phyloP scores from a whole-genome alignment of 2,888 invertebrate species.

The Horisme vitalbata region DNA sequence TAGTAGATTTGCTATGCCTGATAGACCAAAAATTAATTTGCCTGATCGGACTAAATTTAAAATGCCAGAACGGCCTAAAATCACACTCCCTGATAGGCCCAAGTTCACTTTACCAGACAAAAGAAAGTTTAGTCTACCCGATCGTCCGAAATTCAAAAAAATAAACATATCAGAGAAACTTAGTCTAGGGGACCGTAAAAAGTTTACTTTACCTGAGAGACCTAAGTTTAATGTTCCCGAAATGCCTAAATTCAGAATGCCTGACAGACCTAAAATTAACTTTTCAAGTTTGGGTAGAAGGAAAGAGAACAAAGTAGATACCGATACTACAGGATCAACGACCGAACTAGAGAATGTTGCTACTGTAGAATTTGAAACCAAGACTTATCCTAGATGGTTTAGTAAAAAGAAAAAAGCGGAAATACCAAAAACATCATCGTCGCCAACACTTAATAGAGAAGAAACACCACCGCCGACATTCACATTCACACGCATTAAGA shows the following conservation, averaged over 20 bases:
- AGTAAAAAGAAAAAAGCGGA: conserved; percentile 71
- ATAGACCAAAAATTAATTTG: conserved; percentile 81
- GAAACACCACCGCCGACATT: conserved; percentile 84
- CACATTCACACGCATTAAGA: conserved; percentile 85
- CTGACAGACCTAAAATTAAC: conserved; percentile 84
- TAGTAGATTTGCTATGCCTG: conserved; percentile 78
- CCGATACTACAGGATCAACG: conserved; percentile 63
- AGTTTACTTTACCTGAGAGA: conserved; percentile 84
- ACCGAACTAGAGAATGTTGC: conserved; percentile 69
- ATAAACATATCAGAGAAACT: conserved; percentile 79
- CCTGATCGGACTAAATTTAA: conserved; percentile 80
- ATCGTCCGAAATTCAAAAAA: conserved; percentile 80
- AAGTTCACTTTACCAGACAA: conserved; percentile 82
- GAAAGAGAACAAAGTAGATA: conserved; percentile 65
- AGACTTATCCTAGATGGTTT: conserved; percentile 90
- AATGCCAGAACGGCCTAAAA: conserved; percentile 80
- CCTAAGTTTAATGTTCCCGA: conserved; percentile 81
- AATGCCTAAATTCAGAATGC: conserved; percentile 81
- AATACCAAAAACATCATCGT: conserved; percentile 77
- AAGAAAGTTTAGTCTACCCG: conserved; percentile 86
- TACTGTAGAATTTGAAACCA: conserved; percentile 87
- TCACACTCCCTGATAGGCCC: conserved; percentile 81
- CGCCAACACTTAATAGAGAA: conserved; percentile 76
- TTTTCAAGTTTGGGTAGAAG: conserved; percentile 85
- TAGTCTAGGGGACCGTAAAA: conserved; percentile 80